Evolutionary conservation across 2,797 vertebrate species (phyloP), one percentile per base, ranked within the genome.

Genomic region (Microctenopoma steveboyesi): DNA sequence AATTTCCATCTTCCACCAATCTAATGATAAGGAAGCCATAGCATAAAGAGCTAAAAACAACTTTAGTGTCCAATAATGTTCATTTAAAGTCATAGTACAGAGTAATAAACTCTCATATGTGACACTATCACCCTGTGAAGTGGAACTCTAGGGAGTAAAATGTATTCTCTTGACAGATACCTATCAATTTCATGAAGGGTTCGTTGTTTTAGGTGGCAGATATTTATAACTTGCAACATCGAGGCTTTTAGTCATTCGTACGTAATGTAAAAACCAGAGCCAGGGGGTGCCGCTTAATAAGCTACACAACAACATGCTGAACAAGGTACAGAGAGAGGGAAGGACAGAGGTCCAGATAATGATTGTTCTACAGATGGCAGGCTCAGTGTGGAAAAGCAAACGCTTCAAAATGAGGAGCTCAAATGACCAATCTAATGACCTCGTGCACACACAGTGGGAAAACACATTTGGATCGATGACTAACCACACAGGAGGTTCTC

Each of bases 401-500:
- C 91, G 92, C 78, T 89, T 89, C 76, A 88, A 93, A 94, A 91
- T 92, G 82, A 94, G 84, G 79, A 92, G 87, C 88, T 93, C 91
- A 87, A 90, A 93, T 93, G 90, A 92, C 92, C 84, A 85, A 84
- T 86, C 86, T 83, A 84, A 74, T 89, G 88, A 92, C 88, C 83
- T 69, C 55, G 58, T 53, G 58, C 63, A 78, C 77, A 83, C 79
- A 85, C 48, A 59, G 76, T 79, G 57, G 62, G 78, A 87, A 87
- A 86, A 88, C 75, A 65, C 78, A 72, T 75, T 76, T 64, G 75
- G 79, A 88, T 86, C 78, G 54, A 90, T 79, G 83, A 78, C 85
- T 84, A 86, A 79, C 85, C 89, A 90, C 89, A 91, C 79, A 86
- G 73, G 54, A 81, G 57, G 76, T 39, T 82, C 49, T 48, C 15